phyloP scores from a whole-genome alignment of 2,888 invertebrate genomes.

The Stictocephala bisonia region DNA sequence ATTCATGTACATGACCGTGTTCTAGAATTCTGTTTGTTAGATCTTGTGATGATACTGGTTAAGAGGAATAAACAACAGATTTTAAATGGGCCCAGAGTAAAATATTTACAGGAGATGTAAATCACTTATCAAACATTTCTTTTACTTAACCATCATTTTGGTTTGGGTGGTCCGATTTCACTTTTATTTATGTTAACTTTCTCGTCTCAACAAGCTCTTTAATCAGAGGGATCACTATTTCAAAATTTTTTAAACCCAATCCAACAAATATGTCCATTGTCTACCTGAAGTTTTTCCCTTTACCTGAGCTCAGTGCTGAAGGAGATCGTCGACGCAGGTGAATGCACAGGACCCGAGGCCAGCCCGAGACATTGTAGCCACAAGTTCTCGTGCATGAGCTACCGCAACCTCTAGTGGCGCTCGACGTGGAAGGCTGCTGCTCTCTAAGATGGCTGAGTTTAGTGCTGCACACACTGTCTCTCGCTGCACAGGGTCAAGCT shows the following conservation, averaged over 20 bases:
- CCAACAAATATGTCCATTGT: no score
- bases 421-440: conserved; percentile 88
- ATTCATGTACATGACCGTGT: no score
- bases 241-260: neutral
- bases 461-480: conserved; percentile 96
- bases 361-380: conserved; percentile 89
- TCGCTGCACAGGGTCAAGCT: conserved; percentile 92
- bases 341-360: conserved; percentile 96
- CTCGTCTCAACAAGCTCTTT: neutral
- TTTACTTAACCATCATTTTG: neutral
- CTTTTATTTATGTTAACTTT: no score
- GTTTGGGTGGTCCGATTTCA: no score
- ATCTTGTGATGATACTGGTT: no score
- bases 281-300: no score
- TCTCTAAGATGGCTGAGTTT: conserved; percentile 98
- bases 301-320: conserved; percentile 41
- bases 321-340: conserved; percentile 83
- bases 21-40: no score
- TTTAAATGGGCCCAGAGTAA: no score
- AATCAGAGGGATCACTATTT: neutral
- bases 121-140: neutral
- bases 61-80: no score
- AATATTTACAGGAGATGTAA: no score
- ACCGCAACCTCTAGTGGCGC: conserved; percentile 94
- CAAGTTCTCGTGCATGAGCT: conserved; percentile 89